Evolutionary conservation across 2,888 invertebrate genomes (phyloP).

Genomic region (Ferdinandea cuprea): DNA sequence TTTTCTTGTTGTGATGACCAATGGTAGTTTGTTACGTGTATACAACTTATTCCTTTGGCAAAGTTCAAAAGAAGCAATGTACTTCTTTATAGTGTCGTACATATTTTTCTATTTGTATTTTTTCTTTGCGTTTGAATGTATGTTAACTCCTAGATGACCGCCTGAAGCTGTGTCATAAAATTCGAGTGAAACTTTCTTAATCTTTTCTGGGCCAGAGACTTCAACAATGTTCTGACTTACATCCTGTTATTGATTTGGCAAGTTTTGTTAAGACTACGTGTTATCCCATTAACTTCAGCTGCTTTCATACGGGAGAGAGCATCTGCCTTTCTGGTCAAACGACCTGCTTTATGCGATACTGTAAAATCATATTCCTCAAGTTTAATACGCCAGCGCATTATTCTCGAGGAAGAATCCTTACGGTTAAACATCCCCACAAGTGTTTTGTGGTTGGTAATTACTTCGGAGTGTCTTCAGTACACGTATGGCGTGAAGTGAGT

Average conservation of each 20-base stretch:
- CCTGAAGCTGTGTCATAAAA: slow-evolving; percentile 23
- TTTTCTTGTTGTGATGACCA: slow-evolving; percentile 33
- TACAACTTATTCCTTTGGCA: slow-evolving; percentile 37
- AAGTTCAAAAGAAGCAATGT: slow-evolving; percentile 3
- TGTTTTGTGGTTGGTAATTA: slow-evolving; percentile 77
- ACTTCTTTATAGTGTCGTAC: slow-evolving; percentile 40
- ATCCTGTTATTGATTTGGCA: background rate
- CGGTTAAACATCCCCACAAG: slow-evolving; percentile 75
- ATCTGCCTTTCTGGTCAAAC: slow-evolving; percentile 23
- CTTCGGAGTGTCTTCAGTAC: slow-evolving; percentile 73
- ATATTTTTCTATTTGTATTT: slow-evolving; percentile 31
- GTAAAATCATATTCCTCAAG: slow-evolving; percentile 66
- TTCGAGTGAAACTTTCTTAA: slow-evolving; percentile 11
- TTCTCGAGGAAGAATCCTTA: slow-evolving; percentile 75
- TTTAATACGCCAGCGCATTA: slow-evolving; percentile 75
- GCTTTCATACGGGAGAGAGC: slow-evolving; percentile 4
- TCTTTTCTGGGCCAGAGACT: slow-evolving; percentile 5
- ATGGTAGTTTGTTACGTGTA: slow-evolving; percentile 17
- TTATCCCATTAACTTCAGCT: slow-evolving; percentile 23
- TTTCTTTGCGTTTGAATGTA: slow-evolving; percentile 3
- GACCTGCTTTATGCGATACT: slow-evolving; percentile 6
- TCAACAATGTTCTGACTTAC: background rate
- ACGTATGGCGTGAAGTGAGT: slow-evolving; percentile 13
- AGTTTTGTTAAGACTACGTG: slow-evolving; percentile 12
- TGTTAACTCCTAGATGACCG: slow-evolving; percentile 16